A percentile compares a stretch with the other conserved stretches of the same genome.
phyloP scores from a whole-genome alignment of 2,888 invertebrate species.

The Standfussiana lucernea region DNA sequence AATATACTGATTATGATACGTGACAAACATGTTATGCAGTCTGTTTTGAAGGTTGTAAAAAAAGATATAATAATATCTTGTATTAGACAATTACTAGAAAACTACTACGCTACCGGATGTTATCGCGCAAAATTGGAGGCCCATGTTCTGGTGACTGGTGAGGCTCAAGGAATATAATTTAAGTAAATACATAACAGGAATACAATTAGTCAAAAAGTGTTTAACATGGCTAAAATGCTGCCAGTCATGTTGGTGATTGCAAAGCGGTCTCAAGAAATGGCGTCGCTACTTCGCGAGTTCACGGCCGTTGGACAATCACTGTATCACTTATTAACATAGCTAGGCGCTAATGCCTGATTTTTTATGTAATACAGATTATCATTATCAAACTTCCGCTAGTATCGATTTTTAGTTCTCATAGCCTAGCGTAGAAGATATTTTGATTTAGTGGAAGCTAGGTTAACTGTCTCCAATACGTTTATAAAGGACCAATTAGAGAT shows the following conservation, averaged over 20 bases:
- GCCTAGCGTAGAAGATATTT: no score
- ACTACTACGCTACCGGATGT: background rate
- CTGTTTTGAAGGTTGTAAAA: constrained; percentile 5
- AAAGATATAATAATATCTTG: background rate
- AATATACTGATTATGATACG: background rate
- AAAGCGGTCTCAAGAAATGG: constrained; percentile 33
- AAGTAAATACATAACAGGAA: constrained; percentile 18
- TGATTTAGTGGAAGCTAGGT: background rate
- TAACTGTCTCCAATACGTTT: background rate
- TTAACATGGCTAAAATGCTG: constrained; percentile 30
- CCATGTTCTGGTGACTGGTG: background rate
- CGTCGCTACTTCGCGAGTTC: constrained; percentile 37
- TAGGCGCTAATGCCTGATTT: background rate
- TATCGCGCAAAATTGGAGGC: background rate
- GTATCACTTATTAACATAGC: constrained; percentile 39
- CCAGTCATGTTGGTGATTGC: constrained; percentile 43
- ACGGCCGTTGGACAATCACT: constrained; percentile 48
- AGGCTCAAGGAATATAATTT: constrained; percentile 18
- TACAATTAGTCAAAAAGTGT: constrained; percentile 11
- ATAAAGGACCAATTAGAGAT: background rate
- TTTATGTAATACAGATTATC: constrained; percentile 3
- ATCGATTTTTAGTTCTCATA: constrained; percentile 1
- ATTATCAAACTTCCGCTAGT: background rate
- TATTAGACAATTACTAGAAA: constrained; percentile 12
- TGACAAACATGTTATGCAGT: background rate